Evolutionary conservation across 2,113 vertebrate species (phyloP).

Genomic region (Dendropsophus ebraccatus): DNA sequence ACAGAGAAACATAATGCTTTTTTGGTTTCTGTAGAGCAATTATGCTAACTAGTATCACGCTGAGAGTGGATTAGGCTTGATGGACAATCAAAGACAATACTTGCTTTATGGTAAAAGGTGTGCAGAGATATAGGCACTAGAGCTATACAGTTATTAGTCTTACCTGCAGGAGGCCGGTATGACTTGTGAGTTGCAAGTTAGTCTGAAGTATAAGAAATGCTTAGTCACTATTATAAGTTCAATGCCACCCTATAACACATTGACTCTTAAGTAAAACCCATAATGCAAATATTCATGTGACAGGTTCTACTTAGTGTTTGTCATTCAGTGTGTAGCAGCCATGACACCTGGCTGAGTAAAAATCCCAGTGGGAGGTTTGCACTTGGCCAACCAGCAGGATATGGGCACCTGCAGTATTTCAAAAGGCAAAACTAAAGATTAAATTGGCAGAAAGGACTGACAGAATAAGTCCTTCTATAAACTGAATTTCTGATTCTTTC

Average conservation of each 20-base stretch:
- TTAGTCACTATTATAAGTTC: conserved; percentile 72
- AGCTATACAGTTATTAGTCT: conserved; percentile 73
- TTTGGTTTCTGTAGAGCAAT: conserved; percentile 78
- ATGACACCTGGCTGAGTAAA: conserved; percentile 84
- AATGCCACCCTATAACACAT: conserved; percentile 70
- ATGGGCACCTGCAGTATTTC: conserved; percentile 73
- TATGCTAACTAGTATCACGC: conserved; percentile 80
- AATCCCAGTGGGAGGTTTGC: conserved; percentile 79
- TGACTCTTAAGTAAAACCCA: conserved; percentile 68
- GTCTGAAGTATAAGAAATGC: conserved; percentile 68
- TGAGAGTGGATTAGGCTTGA: conserved; percentile 81
- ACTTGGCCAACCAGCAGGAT: conserved; percentile 78
- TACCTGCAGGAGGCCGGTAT: conserved; percentile 73
- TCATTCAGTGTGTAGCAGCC: conserved; percentile 74
- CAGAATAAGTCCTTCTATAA: conserved; percentile 68
- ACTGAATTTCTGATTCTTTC: conserved; percentile 72
- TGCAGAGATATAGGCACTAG: conserved; percentile 71
- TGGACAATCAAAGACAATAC: conserved; percentile 82
- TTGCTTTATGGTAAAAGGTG: conserved; percentile 76
- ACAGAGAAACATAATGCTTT: conserved; percentile 70
- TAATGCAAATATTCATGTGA: conserved; percentile 74
- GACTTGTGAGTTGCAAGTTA: conserved; percentile 67
- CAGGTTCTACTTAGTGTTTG: conserved; percentile 82
- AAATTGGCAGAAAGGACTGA: conserved; percentile 72
- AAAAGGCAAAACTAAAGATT: conserved; percentile 79